Conservation (phyloP, 1,140 invertebrate species). For the Phthorimaea operculella region DNA sequence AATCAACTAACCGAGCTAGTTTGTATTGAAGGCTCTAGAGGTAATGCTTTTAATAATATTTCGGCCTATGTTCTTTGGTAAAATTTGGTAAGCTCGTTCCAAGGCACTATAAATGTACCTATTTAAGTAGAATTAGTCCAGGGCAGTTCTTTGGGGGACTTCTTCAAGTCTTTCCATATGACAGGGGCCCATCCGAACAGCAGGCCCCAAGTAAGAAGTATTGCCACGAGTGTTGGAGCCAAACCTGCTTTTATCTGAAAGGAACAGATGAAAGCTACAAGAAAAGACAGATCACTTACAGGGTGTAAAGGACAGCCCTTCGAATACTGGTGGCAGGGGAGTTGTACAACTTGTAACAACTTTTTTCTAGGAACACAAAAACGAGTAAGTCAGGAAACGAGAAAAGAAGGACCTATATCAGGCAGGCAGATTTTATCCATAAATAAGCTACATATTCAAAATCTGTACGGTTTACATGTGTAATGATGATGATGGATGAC, state of each 20-base stretch:
- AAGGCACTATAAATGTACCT: too few relatives aligned
- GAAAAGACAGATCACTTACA: not conserved
- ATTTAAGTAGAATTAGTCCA: too few relatives aligned
- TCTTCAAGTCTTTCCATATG: constrained; percentile 34
- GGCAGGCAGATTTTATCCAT: too few relatives aligned
- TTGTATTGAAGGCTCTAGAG: too few relatives aligned
- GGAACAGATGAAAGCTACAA: not conserved
- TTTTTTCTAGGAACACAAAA: not conserved
- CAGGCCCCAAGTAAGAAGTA: constrained; percentile 30
- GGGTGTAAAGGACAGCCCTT: not conserved
- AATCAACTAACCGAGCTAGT: too few relatives aligned
- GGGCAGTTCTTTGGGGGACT: too few relatives aligned
- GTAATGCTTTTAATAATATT: too few relatives aligned
- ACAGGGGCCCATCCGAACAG: constrained; percentile 36
- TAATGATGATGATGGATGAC: not conserved
- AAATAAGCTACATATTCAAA: too few relatives aligned
- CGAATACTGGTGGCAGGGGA: not conserved
- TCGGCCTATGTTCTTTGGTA: too few relatives aligned
- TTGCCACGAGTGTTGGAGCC: constrained; percentile 31
- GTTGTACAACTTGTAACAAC: not conserved
- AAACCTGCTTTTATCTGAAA: constrained; percentile 41
- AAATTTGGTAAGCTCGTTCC: too few relatives aligned
- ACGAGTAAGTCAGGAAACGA: not conserved
- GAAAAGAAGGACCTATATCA: too few relatives aligned
- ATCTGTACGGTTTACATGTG: too few relatives aligned